phyloP scores from a whole-genome alignment of 2,888 invertebrate species.

The Pinctada fucata region DNA sequence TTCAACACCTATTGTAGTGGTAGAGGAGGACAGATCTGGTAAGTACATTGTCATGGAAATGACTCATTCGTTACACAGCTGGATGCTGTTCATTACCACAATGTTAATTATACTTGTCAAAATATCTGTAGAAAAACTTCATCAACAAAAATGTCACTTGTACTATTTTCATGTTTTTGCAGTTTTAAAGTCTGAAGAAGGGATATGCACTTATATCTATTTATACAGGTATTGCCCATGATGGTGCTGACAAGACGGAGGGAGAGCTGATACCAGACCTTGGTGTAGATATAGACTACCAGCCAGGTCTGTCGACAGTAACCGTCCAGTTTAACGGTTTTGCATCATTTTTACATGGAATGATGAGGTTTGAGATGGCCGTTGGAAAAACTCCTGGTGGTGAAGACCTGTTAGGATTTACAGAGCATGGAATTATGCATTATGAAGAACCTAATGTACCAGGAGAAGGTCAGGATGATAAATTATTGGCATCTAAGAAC shows the following conservation, averaged over 20 bases:
- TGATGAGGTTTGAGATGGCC: constrained; percentile 58
- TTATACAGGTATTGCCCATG: constrained; percentile 43
- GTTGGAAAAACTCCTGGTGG: constrained; percentile 55
- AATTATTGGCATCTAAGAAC: no score
- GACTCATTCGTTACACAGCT: background rate
- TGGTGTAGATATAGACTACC: constrained; percentile 53
- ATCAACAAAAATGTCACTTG: no score
- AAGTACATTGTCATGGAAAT: background rate
- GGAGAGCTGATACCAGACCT: constrained; percentile 12
- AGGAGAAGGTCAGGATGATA: constrained; percentile 42
- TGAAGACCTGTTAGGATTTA: constrained; percentile 57
- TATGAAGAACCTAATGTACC: constrained; percentile 41
- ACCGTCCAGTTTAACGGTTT: constrained; percentile 58
- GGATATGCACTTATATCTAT: no score
- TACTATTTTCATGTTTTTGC: no score
- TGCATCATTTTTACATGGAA: constrained; percentile 54
- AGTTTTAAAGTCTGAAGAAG: no score
- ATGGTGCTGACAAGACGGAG: constrained; percentile 48
- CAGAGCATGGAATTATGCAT: constrained; percentile 46
- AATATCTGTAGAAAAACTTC: no score
- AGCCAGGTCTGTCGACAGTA: constrained; percentile 48
- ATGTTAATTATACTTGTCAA: no score
- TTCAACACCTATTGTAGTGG: constrained; percentile 55
- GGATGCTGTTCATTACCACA: no score
- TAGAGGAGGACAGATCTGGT: constrained; percentile 60